Base-by-base conservation (phyloP, 2,888 invertebrate genomes). In the Sarcophaga caerulescens region DNA sequence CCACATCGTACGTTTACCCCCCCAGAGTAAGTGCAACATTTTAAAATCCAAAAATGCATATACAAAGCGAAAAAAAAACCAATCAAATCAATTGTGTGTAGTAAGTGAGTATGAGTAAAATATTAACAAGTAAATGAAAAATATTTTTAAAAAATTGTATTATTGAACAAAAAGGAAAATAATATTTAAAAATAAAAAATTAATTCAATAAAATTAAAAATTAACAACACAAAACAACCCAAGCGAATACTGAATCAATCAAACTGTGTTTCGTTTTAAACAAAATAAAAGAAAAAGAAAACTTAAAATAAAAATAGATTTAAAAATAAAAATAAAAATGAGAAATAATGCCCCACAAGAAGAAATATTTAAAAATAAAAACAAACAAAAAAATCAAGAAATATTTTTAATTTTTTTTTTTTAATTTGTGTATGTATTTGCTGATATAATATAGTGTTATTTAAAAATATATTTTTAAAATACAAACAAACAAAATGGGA, bases 211-310 rank as follows among this genome's bases (percentile, higher is more conserved):
- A 69, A 62, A 69, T 59, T 69, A 86, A n/a, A 78, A 73, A 35
- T n/a, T n/a, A 70, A 63, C 66, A 68, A 63, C 75, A 79, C 63
- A 59, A 86, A 65, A 66, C 73, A 66, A 19, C 35, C 19, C 57
- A 71, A 63, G 63, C 62, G 45, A 65, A 70, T 77, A 52, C 45
- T 47, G 74, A 81, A 78, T 75, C 80, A 81, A 87, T 88, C 79
- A 88, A 88, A 85, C 78, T 88, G 85, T 89, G 88, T 89, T 89
- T 89, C 86, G 87, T 85, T 88, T 89, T 85, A 81, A 85, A 84
- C 81, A 83, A 81, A 59, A n/a, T n/a, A 87, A 62, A 44, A 74
- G 44, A 23, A 76, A 11, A 12, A 63, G 65, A 11, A 82, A 78
- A 84, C 45, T 6, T 35, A 10, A 35, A 52, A 14, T 52, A 52